Conservation (phyloP, 2,797 vertebrate genomes). For the Crypturellus tataupa region DNA sequence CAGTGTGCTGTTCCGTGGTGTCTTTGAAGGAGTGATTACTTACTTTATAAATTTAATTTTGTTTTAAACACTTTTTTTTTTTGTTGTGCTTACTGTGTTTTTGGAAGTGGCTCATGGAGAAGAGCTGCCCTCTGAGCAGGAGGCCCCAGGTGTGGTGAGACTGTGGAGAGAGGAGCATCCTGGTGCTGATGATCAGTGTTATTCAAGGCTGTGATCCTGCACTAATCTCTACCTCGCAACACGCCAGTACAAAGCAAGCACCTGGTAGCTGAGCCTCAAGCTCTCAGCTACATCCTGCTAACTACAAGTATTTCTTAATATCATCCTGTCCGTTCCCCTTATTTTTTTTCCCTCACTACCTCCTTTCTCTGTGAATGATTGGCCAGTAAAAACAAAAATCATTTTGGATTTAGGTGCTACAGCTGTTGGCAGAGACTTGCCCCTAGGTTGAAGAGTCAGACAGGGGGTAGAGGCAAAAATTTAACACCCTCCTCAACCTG, state of each 20-base stretch:
- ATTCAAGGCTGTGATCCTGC: neutral
- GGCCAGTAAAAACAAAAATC: neutral
- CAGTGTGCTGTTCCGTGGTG: neutral
- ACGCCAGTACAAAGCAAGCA: neutral
- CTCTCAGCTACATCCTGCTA: neutral
- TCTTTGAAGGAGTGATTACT: neutral
- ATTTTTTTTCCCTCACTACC: accelerated
- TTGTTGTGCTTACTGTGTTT: neutral
- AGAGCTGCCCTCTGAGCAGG: neutral
- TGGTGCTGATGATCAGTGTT: neutral
- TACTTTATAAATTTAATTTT: neutral
- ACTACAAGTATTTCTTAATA: neutral
- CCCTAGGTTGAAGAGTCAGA: neutral
- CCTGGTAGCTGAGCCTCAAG: neutral
- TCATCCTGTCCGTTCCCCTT: neutral
- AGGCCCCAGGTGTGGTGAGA: neutral
- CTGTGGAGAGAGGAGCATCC: neutral
- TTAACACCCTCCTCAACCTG: neutral
- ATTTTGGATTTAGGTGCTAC: neutral
- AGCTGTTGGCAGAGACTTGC: neutral
- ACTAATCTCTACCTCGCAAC: neutral
- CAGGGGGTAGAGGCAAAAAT: neutral
- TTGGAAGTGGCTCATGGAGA: neutral
- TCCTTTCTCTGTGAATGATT: neutral
- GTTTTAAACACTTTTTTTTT: neutral